Base-by-base conservation (phyloP, 2,888 invertebrate genomes). In the Cecidostiba fungosa region DNA sequence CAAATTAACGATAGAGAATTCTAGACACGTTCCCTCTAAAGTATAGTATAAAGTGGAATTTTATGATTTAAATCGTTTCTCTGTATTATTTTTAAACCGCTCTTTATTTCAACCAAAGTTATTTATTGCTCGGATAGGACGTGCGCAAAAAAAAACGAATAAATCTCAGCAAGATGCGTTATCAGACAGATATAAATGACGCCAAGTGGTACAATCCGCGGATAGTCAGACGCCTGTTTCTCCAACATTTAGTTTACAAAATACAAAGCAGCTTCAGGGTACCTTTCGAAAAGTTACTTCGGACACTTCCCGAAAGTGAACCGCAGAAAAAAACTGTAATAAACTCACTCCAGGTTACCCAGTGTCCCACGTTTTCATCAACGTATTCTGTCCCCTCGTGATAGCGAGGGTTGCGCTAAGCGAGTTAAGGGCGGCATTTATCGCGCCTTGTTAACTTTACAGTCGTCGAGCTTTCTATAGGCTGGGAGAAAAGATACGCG, bases 401-500 rank as follows among this genome's bases (percentile, higher is more conserved):
- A 72, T 39, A 6, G 8, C 29, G 59, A 1, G 4, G 16, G 14
- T 23, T 32, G 39, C 54, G 77, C 36, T 77, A 82, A 77, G 77
- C 10, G 70, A 82, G 77, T 82, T 54, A 77, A 77, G 76, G 69
- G 39, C 69, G 69, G 69, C 77, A 70, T 77, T 82, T 82, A 77
- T 82, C 26, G 6, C n/a, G 26, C 36, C 78, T 73, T 85, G 78
- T 82, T 81, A 66, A 43, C 50, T 82, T 85, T 81, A 81, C 54
- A 77, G 72, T 77, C 47, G 23, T 74, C 10, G 19, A 43, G 16
- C 59, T 62, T 23, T 19, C 50, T n/a, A n/a, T 3, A 19, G 14
- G 50, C 23, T 16, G 54, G 14, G 14, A 5, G 62, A 14, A 39
- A 77, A 62, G 59, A 32, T 62, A 77, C 32, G 23, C 1, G 19